phyloP scores from a whole-genome alignment of 2,888 invertebrate species.

The Ischnura elegans region DNA sequence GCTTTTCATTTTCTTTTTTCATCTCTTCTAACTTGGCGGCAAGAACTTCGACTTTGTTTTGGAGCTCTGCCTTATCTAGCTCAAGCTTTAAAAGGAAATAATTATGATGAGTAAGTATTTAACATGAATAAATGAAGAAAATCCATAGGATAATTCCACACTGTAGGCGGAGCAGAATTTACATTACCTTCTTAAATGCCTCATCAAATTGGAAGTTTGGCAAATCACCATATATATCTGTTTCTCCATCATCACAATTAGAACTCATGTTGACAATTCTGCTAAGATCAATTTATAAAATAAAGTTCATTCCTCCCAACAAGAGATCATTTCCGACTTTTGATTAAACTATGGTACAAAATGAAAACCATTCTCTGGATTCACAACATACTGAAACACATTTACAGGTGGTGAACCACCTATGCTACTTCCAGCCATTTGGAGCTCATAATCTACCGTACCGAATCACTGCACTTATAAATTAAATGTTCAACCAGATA shows the following conservation, averaged over 20 bases:
- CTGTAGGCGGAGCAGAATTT: background rate
- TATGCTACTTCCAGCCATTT: background rate
- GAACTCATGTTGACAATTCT: background rate
- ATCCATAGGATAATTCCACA: background rate
- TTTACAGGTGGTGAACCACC: background rate
- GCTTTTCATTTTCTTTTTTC: constrained; percentile 48
- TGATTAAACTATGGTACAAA: background rate
- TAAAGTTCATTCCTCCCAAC: background rate
- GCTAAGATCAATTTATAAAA: background rate
- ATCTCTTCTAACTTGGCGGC: constrained; percentile 14
- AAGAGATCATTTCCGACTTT: background rate
- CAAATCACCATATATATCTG: constrained; percentile 24
- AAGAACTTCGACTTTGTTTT: constrained; percentile 37
- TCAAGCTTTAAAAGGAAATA: background rate
- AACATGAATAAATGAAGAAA: background rate
- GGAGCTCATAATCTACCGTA: background rate
- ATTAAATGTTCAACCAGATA: background rate
- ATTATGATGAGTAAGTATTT: background rate
- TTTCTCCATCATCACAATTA: background rate
- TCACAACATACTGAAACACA: background rate
- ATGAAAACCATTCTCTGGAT: background rate
- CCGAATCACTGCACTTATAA: background rate
- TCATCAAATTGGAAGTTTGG: constrained; percentile 47
- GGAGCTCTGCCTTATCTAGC: background rate
- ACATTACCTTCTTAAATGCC: constrained; percentile 23